A percentile compares a stretch with the other conserved stretches of the same genome.
phyloP scores from a whole-genome alignment of 2,113 vertebrate genomes.

The Rallus limicola region DNA sequence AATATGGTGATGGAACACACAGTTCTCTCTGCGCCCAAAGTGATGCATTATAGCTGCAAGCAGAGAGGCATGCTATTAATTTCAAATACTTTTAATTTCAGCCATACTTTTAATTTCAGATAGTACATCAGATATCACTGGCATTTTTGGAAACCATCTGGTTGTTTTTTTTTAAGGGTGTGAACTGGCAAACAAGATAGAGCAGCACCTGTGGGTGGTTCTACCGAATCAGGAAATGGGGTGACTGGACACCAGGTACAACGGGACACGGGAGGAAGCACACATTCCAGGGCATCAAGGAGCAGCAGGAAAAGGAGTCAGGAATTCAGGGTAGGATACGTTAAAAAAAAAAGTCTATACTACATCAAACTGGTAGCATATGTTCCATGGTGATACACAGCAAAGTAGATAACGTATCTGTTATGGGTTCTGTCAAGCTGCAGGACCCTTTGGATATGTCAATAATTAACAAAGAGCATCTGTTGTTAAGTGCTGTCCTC shows the following conservation, averaged over 20 bases:
- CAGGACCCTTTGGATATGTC: slow-evolving; percentile 31
- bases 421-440: not conserved
- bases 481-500: slow-evolving; percentile 47
- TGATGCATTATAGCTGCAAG: not conserved
- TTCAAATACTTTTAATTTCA: not conserved
- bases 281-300: not conserved
- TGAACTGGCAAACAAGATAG: not conserved
- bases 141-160: slow-evolving; percentile 44
- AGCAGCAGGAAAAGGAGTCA: not conserved
- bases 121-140: slow-evolving; percentile 6
- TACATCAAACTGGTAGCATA: not conserved
- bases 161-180: not conserved
- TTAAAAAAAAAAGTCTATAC: not conserved
- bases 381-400: slow-evolving; percentile 5
- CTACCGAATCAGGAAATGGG: not conserved
- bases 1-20: not conserved
- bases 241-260: not conserved
- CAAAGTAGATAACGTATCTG: slow-evolving; percentile 7
- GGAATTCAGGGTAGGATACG: not conserved
- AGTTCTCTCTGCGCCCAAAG: not conserved
- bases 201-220: not conserved
- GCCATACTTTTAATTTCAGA: slow-evolving; percentile 19
- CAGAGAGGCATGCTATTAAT: not conserved
- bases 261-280: not conserved
- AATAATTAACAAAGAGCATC: slow-evolving; percentile 57